Conservation (phyloP, 2,888 invertebrate species). For the Brenthis hecate region DNA sequence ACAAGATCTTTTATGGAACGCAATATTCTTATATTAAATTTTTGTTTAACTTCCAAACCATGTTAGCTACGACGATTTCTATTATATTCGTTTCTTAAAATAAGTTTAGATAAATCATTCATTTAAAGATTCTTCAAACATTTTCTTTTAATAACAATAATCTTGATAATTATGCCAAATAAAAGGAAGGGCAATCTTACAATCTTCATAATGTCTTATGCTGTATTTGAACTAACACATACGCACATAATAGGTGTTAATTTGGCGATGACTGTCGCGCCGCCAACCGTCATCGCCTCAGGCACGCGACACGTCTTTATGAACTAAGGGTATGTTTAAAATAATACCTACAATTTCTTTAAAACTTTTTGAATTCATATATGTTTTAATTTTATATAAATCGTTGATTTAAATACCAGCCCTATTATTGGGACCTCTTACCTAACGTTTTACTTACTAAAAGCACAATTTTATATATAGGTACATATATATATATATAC, state of each 20-base stretch:
- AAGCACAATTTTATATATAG: too few relatives aligned
- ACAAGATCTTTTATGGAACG: not conserved
- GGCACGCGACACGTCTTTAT: conserved; percentile 65
- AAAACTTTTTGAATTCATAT: not conserved
- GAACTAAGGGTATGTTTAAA: conserved; percentile 43
- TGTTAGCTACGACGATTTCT: too few relatives aligned
- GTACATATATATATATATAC: too few relatives aligned
- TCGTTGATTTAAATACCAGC: too few relatives aligned
- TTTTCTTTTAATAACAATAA: too few relatives aligned
- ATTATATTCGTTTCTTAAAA: not conserved
- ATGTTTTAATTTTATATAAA: too few relatives aligned
- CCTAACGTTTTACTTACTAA: too few relatives aligned
- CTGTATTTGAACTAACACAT: conserved; percentile 59
- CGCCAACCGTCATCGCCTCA: conserved; percentile 71
- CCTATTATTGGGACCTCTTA: too few relatives aligned
- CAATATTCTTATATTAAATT: not conserved
- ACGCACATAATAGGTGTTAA: conserved; percentile 77
- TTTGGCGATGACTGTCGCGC: conserved; percentile 75
- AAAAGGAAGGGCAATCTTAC: not conserved
- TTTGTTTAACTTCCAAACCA: not conserved
- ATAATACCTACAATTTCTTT: conserved; percentile 12
- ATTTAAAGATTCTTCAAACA: too few relatives aligned
- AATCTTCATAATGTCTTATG: conserved; percentile 10
- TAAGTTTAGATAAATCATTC: not conserved
- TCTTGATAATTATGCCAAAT: too few relatives aligned